A percentile compares a stretch with the other conserved stretches of the same genome.
Evolutionary conservation across 2,888 invertebrate genomes (phyloP).

Genomic region (Morpho deidamia): DNA sequence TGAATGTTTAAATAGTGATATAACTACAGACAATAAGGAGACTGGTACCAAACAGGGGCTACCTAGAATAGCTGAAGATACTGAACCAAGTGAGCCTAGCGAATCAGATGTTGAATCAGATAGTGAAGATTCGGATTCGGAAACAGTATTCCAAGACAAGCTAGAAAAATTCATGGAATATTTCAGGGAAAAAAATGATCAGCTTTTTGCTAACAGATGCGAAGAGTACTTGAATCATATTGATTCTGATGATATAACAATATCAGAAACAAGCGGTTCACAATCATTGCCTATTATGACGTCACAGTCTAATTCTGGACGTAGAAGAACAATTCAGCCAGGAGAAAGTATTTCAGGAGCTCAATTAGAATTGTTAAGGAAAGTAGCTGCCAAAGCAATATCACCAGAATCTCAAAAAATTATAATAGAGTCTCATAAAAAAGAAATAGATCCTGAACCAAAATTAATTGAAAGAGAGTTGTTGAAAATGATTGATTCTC

Average conservation of each 20-base stretch:
- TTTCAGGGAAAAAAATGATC: conserved; percentile 84
- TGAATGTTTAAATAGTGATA: conserved; percentile 84
- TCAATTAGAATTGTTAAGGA: conserved; percentile 77
- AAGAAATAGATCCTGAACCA: conserved; percentile 75
- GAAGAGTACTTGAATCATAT: conserved; percentile 78
- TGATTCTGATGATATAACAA: conserved; percentile 73
- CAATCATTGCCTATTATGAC: conserved; percentile 69
- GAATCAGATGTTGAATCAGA: conserved; percentile 80
- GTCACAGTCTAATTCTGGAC: conserved; percentile 66
- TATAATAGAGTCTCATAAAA: conserved; percentile 76
- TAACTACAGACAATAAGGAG: conserved; percentile 64
- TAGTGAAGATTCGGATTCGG: conserved; percentile 79
- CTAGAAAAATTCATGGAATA: conserved; percentile 84
- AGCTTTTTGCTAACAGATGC: conserved; percentile 79
- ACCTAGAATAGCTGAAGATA: conserved; percentile 72
- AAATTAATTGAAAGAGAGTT: conserved; percentile 72
- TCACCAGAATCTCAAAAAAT: conserved; percentile 75
- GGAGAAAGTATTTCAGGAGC: conserved; percentile 79
- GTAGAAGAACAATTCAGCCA: conserved; percentile 80
- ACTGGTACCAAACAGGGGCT: conserved; percentile 60
- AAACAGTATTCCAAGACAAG: conserved; percentile 83
- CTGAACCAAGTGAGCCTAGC: conserved; percentile 79
- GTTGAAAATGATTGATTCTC: conserved; percentile 73
- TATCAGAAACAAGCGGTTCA: conserved; percentile 71
- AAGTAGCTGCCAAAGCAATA: conserved; percentile 78